Conservation (phyloP, 1,140 invertebrate genomes). For the Leucophenga varia region DNA sequence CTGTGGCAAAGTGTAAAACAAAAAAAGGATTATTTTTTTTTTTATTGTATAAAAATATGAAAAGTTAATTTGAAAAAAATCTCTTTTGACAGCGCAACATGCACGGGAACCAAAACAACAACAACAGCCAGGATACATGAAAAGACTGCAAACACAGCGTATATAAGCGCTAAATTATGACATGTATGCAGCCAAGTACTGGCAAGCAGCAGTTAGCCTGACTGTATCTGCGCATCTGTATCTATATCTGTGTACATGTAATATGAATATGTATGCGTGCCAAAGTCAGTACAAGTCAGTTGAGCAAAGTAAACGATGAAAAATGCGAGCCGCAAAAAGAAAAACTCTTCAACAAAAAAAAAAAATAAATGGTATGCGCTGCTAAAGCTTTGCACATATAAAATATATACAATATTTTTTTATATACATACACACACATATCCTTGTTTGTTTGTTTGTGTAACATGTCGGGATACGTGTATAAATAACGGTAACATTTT, state of each 20-base stretch:
- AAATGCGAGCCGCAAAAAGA: slow-evolving; percentile 43
- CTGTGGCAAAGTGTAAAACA: too few relatives aligned
- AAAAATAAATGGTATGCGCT: too few relatives aligned
- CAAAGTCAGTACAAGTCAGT: too few relatives aligned
- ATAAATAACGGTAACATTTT: slow-evolving; percentile 54
- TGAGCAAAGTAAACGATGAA: slow-evolving; percentile 41
- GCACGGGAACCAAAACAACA: slow-evolving; percentile 28
- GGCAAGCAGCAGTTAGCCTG: too few relatives aligned
- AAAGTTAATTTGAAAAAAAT: slow-evolving; percentile 55
- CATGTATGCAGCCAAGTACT: too few relatives aligned
- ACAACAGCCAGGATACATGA: background rate
- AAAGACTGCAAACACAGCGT: too few relatives aligned
- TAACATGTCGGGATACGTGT: slow-evolving; percentile 30
- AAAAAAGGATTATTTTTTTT: too few relatives aligned
- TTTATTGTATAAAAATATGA: slow-evolving; percentile 54
- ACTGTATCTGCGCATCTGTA: background rate
- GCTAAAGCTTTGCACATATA: too few relatives aligned
- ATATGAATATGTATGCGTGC: background rate
- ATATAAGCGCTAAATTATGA: background rate
- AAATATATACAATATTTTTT: slow-evolving; percentile 21
- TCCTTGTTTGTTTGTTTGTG: slow-evolving; percentile 8
- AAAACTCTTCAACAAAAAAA: slow-evolving; percentile 23
- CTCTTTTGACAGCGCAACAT: slow-evolving; percentile 48
- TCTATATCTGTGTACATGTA: background rate
- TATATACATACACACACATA: background rate